Base-by-base conservation (phyloP, 2,113 vertebrate genomes). In the Meleagris gallopavo region DNA sequence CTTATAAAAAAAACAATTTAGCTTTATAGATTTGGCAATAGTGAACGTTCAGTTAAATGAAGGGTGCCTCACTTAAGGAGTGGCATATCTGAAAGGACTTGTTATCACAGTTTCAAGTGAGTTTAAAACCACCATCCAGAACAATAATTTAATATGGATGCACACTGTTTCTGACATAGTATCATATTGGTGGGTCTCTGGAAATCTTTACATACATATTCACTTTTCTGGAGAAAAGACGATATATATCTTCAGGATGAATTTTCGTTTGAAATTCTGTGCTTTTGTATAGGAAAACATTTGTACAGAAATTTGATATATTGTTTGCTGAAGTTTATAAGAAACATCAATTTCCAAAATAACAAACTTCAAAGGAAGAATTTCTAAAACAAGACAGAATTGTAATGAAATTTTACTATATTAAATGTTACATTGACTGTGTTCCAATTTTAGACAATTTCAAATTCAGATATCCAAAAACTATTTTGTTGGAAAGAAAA, bases 1-100 rank as follows among this genome's bases (percentile, higher is more conserved):
- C 89, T 94, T 96, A 96, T 95, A 94, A 96, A 96, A 97, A 97
- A 96, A 94, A 76, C 93, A 95, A 94, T 95, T 97, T 96, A 95
- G 80, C 89, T 94, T 96, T 97, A 96, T 94, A 86, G 91, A 94
- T 94, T 90, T 93, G 94, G 94, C 85, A 95, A 78, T 91, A 85
- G 41, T 77, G 77, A 94, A 46, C 77, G 66, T 86, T 95, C 91
- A 92, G 70, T 93, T 94, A 95, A 95, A 95, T 61, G 81, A 96
- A 96, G 84, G 88, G 67, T 75, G 71, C 88, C 89, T 90, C 78
- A 82, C 78, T 95, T 94, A 87, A 92, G 85, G 91, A 96, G 90
- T 64, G 22, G 89, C 83, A 46, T 90, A 87, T 94, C 86, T 88
- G 88, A 94, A 93, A 96, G 78, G 76, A 76, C 24, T 36, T 94